Evolutionary conservation across 2,113 vertebrate species (phyloP).

Genomic region (Morone saxatilis): DNA sequence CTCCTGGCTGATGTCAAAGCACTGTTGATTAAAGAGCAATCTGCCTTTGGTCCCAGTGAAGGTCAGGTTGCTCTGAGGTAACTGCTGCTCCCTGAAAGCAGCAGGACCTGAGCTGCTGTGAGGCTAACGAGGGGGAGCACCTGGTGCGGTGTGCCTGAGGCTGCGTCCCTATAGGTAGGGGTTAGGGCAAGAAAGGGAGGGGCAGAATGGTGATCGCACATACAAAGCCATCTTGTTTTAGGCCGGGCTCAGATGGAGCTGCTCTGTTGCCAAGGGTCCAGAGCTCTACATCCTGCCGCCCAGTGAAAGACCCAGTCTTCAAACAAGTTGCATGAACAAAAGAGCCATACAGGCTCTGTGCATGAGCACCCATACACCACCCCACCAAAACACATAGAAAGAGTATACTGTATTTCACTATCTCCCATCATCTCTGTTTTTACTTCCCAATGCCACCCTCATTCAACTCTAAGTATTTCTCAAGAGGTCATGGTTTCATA

Average conservation of each 20-base stretch:
- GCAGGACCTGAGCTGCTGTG: conserved; percentile 44
- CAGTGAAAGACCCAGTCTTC: conserved; percentile 74
- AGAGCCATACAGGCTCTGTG: conserved; percentile 75
- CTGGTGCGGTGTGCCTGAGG: conserved; percentile 58
- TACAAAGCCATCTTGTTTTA: conserved; percentile 86
- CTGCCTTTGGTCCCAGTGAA: conserved; percentile 50
- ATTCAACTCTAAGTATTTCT: conserved; percentile 39
- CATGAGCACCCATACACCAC: conserved; percentile 31
- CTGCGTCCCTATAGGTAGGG: conserved; percentile 54
- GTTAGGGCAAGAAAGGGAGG: conserved; percentile 72
- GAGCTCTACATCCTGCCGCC: conserved; percentile 79
- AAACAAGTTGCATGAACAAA: conserved; percentile 77
- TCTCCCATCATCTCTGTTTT: conserved; percentile 48
- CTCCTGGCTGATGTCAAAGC: conserved; percentile 57
- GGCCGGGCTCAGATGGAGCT: conserved; percentile 76
- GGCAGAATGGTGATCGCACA: conserved; percentile 63
- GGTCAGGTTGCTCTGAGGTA: conserved; percentile 62
- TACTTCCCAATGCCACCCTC: conserved; percentile 31
- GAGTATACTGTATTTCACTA: conserved; percentile 34
- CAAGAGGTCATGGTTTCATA: conserved; percentile 49
- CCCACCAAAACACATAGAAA: conserved; percentile 29
- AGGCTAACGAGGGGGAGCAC: conserved; percentile 61
- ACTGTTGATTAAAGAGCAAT: conserved; percentile 51
- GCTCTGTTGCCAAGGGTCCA: conserved; percentile 80
- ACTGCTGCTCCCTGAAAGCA: conserved; percentile 36